phyloP scores from a whole-genome alignment of 2,113 vertebrate genomes.

The Balaenoptera acutorostrata region DNA sequence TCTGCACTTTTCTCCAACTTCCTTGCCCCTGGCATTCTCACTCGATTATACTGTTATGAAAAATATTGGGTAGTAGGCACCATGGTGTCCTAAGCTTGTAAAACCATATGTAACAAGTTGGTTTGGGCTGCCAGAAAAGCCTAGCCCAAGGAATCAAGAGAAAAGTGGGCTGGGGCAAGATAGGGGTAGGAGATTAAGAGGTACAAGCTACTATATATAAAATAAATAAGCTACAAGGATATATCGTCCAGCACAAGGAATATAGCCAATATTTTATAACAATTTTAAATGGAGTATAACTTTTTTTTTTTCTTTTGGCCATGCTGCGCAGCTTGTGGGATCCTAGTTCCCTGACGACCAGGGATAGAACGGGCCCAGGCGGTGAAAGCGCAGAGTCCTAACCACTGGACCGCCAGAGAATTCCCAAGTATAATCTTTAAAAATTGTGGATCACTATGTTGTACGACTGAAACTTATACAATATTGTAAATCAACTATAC shows the following conservation, averaged over 20 bases:
- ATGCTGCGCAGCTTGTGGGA: not conserved
- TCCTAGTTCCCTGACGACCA: not conserved
- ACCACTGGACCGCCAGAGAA: not conserved
- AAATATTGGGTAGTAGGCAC: not conserved
- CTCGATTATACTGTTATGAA: not conserved
- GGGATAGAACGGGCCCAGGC: not conserved
- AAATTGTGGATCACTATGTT: not conserved
- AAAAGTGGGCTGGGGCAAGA: not conserved
- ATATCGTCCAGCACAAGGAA: not conserved
- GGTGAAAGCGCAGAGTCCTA: not conserved
- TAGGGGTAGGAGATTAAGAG: not conserved
- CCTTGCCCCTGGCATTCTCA: not conserved
- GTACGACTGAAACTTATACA: not conserved
- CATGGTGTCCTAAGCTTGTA: not conserved
- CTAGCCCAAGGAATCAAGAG: not conserved
- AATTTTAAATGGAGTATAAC: not conserved
- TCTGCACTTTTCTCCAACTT: not conserved
- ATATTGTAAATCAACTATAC: not conserved
- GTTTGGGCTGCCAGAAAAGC: constrained; percentile 8
- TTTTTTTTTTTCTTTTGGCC: not conserved
- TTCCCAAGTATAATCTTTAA: not conserved
- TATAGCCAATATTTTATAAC: not conserved
- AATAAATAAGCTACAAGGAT: not conserved
- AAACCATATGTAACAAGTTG: not conserved
- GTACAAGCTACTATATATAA: not conserved